Percentiles rank a stretch among this genome's conserved stretches.
phyloP scores from a whole-genome alignment of 2,888 invertebrate species.

The Idaea straminata region DNA sequence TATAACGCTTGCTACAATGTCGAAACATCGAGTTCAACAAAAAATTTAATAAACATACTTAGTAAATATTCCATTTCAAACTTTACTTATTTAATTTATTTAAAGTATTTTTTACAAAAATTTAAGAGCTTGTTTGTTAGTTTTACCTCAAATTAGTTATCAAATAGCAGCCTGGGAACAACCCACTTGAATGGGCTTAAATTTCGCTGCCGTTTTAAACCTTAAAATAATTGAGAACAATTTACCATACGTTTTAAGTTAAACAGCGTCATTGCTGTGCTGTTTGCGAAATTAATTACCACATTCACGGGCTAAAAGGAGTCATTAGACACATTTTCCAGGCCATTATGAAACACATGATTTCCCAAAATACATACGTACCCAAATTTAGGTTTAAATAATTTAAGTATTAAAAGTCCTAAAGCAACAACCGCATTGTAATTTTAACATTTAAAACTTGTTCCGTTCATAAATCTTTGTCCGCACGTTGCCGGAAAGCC shows the following conservation, averaged over 20 bases:
- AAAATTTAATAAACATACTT: too few species aligned
- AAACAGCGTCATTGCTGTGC: constrained; percentile 10
- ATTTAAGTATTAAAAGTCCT: background rate
- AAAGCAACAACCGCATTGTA: background rate
- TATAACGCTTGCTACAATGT: background rate
- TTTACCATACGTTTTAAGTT: constrained; percentile 13
- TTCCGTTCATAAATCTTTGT: constrained; percentile 8
- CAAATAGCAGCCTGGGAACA: background rate
- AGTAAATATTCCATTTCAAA: too few species aligned
- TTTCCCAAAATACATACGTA: background rate
- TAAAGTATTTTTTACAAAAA: too few species aligned
- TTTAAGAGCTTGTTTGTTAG: too few species aligned
- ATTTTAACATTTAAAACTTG: background rate
- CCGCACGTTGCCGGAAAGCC: constrained; percentile 13
- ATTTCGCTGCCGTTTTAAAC: background rate
- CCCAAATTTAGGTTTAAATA: background rate
- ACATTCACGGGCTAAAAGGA: background rate
- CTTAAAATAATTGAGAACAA: background rate
- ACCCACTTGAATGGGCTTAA: background rate
- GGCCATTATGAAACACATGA: background rate
- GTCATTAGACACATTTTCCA: background rate
- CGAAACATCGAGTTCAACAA: too few species aligned
- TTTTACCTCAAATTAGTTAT: too few species aligned
- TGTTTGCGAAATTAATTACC: background rate
- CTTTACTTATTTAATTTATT: too few species aligned